phyloP scores from a whole-genome alignment of 1,140 invertebrate genomes.

The Rhopalosiphum padi region DNA sequence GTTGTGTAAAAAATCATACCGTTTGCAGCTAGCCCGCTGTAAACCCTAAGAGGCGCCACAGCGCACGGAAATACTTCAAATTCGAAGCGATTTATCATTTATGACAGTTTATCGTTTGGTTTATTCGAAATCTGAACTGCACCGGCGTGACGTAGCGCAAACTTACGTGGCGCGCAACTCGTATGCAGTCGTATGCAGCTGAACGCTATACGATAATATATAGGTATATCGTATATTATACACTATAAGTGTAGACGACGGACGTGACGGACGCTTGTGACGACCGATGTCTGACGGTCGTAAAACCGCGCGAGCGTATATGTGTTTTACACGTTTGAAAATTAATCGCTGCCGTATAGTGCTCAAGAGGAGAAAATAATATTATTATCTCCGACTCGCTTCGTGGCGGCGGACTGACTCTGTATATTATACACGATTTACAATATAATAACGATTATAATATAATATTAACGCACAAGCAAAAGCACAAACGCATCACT shows the following conservation, averaged over 20 bases:
- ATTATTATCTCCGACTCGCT: neutral
- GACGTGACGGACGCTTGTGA: neutral
- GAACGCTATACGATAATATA: no score
- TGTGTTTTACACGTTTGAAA: constrained; percentile 40
- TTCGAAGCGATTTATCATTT: no score
- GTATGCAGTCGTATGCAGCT: no score
- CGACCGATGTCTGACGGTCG: constrained; percentile 8
- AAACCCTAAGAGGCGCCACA: no score
- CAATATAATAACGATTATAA: neutral
- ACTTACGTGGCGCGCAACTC: no score
- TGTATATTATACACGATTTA: neutral
- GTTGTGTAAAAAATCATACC: no score
- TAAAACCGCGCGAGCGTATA: neutral
- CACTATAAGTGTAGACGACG: neutral
- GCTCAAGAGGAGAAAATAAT: neutral
- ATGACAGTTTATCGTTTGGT: no score
- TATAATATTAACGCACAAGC: neutral
- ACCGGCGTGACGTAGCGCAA: no score
- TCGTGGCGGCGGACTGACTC: neutral
- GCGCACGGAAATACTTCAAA: no score
- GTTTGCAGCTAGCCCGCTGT: no score
- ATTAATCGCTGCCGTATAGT: constrained; percentile 12
- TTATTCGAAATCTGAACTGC: no score
- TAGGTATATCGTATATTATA: neutral
- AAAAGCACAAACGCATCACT: no score